Evolutionary conservation across 2,888 invertebrate species (phyloP).

Genomic region (Notodonta dromedarius): DNA sequence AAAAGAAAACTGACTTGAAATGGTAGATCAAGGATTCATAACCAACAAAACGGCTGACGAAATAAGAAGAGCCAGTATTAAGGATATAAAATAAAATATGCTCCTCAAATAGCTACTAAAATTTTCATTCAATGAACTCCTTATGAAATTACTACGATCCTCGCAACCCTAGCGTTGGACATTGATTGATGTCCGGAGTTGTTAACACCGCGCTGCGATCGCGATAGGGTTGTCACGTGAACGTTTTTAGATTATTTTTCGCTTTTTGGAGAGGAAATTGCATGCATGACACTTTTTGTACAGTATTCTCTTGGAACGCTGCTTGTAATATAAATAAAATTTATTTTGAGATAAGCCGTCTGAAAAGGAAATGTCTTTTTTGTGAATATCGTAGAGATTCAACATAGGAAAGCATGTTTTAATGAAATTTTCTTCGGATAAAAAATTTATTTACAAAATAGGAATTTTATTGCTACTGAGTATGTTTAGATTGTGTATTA

Average conservation of each 20-base stretch:
- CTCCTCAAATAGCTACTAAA: slow-evolving; percentile 32
- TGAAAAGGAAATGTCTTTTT: slow-evolving; percentile 3
- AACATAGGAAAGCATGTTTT: neutral
- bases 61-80: too few relatives aligned
- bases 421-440: neutral
- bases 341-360: neutral
- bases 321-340: slow-evolving; percentile 1
- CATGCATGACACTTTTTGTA: slow-evolving; percentile 42
- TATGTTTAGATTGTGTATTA: too few relatives aligned
- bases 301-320: slow-evolving; percentile 15
- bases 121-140: slow-evolving; percentile 34
- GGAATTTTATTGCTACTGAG: too few relatives aligned
- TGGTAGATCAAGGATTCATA: too few relatives aligned
- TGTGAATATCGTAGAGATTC: neutral
- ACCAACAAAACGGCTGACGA: too few relatives aligned
- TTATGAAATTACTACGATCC: slow-evolving; percentile 46
- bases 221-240: slow-evolving; percentile 57
- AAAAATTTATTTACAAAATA: too few relatives aligned
- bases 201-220: slow-evolving; percentile 60
- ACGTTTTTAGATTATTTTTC: slow-evolving; percentile 48
- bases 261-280: slow-evolving; percentile 45
- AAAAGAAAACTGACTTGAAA: too few relatives aligned
- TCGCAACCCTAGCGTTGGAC: slow-evolving; percentile 45
- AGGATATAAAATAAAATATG: slow-evolving; percentile 9
- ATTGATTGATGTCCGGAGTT: slow-evolving; percentile 61